phyloP scores from a whole-genome alignment of 64 coral and sea anemone genomes.

The Stichodactyla helianthus region DNA sequence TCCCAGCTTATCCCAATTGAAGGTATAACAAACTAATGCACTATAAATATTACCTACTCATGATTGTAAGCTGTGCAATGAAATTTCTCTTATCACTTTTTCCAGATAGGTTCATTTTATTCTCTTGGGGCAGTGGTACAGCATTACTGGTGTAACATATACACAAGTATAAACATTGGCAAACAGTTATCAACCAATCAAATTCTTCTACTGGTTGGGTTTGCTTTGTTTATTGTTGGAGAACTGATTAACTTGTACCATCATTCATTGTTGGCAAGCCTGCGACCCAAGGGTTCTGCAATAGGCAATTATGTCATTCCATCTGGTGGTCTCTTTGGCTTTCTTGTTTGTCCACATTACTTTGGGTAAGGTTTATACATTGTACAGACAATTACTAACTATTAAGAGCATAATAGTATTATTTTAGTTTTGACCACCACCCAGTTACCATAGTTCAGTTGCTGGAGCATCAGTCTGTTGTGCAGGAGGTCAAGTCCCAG shows the following conservation, averaged over 20 bases:
- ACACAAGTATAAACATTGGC: conserved; percentile 41
- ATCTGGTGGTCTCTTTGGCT: conserved; percentile 58
- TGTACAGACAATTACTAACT: too few species aligned
- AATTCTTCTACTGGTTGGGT: conserved; percentile 18
- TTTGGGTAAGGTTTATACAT: conserved; percentile 45
- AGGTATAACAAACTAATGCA: too few species aligned
- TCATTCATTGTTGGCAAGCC: conserved; percentile 39
- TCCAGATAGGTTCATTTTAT: conserved; percentile 58
- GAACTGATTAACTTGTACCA: conserved; percentile 75
- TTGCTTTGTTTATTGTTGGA: conserved; percentile 46
- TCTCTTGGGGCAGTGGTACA: conserved; percentile 62
- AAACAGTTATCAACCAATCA: conserved; percentile 51
- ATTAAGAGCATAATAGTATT: too few species aligned
- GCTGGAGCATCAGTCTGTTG: too few species aligned
- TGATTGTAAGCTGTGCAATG: too few species aligned
- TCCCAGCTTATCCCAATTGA: too few species aligned
- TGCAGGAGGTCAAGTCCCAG: too few species aligned
- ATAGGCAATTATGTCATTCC: conserved; percentile 54
- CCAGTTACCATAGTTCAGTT: too few species aligned
- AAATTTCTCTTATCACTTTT: neutral
- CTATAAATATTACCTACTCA: too few species aligned
- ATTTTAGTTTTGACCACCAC: too few species aligned
- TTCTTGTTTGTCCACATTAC: conserved; percentile 81
- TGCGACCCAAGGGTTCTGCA: conserved; percentile 51
- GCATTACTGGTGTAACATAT: conserved; percentile 90